Evolutionary conservation across 23 tunicate genomes (phyloP).

Genomic region (Corella eumyota): DNA sequence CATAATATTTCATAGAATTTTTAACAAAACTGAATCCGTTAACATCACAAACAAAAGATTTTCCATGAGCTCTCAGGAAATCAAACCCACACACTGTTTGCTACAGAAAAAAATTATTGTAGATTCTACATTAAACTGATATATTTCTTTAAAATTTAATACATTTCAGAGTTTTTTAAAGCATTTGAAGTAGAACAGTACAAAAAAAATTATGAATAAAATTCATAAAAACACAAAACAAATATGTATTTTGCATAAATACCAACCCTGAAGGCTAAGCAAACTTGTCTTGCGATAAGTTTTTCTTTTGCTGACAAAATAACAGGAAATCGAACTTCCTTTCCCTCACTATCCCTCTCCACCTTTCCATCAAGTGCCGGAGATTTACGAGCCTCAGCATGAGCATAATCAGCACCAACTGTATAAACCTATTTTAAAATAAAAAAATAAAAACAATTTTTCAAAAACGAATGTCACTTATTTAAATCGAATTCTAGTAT

Average conservation of each 20-base stretch:
- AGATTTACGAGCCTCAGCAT: slow-evolving; percentile 98
- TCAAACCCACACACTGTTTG: slow-evolving; percentile 99
- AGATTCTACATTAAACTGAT: too few species aligned
- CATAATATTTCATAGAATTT: slow-evolving; percentile 93
- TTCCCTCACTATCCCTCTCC: slow-evolving; percentile 95
- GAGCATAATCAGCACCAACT: slow-evolving; percentile 99
- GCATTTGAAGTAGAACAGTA: too few species aligned
- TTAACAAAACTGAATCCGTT: slow-evolving; percentile 98
- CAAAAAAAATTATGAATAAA: too few species aligned
- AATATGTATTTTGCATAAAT: not conserved
- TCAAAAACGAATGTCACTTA: too few species aligned
- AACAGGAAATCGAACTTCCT: slow-evolving; percentile 98
- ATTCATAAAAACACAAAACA: too few species aligned
- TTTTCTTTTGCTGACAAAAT: slow-evolving; percentile 98
- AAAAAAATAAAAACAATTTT: too few species aligned
- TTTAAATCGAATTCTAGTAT: too few species aligned
- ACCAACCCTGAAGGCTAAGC: slow-evolving; percentile 85
- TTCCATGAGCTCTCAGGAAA: slow-evolving; percentile 94
- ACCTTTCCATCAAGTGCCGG: slow-evolving; percentile 99
- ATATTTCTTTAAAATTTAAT: too few species aligned
- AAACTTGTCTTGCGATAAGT: slow-evolving; percentile 93
- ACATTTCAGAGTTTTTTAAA: too few species aligned
- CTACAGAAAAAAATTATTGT: slow-evolving; percentile 23
- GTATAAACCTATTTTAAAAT: slow-evolving; percentile 66
- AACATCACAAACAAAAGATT: slow-evolving; percentile 97